Conservation (phyloP, 2,797 vertebrate genomes). For the Masticophis lateralis region DNA sequence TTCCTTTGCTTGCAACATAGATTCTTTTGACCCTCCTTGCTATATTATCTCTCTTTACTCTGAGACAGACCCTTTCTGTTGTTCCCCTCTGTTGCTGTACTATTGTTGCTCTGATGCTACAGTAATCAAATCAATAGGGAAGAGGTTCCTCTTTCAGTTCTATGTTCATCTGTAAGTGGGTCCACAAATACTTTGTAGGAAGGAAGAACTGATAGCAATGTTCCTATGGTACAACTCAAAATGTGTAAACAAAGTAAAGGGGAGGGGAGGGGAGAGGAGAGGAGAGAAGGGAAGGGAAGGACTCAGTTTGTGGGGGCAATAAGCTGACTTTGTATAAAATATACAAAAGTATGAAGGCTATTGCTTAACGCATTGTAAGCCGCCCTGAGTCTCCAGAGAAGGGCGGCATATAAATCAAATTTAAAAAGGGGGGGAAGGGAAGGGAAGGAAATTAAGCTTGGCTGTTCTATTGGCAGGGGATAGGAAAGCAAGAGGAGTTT, state of each 20-base stretch:
- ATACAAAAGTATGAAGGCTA: too few species aligned
- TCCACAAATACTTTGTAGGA: neutral
- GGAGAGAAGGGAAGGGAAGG: too few species aligned
- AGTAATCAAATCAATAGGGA: neutral
- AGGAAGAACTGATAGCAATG: neutral
- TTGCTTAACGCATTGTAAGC: too few species aligned
- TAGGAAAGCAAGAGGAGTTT: neutral
- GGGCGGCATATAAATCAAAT: too few species aligned
- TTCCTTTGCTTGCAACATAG: neutral
- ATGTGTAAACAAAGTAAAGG: neutral
- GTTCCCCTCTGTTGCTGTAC: neutral
- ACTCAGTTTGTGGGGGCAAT: too few species aligned
- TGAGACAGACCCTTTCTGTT: neutral
- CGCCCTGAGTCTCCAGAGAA: too few species aligned
- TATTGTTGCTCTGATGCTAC: neutral
- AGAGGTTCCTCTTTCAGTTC: neutral
- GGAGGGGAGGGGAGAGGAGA: too few species aligned
- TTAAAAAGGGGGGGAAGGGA: too few species aligned
- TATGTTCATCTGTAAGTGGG: neutral
- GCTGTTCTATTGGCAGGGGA: neutral
- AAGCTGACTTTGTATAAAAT: too few species aligned
- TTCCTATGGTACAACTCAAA: neutral
- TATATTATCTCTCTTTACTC: neutral
- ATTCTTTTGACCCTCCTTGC: neutral
- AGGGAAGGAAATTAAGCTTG: neutral